Evolutionary conservation across 2,113 vertebrate species (phyloP), one percentile per base, ranked within the genome.

Genomic region (Hemibates koningsi): DNA sequence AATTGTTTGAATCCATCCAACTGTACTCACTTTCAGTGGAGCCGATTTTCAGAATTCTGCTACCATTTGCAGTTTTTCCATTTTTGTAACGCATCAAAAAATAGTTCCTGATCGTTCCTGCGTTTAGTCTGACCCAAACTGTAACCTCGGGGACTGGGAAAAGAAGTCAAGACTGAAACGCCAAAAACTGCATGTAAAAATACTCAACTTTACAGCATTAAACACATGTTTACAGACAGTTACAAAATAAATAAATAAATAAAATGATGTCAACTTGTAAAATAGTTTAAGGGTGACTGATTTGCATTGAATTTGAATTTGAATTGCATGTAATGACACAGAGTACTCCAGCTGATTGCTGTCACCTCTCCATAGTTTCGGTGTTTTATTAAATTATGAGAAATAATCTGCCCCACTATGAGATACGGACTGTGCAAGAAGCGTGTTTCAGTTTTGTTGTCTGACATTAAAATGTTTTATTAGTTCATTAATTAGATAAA

Each of bases 21-120:
- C 68, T 73, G 21, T 27, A 4, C 13, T 45, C 7, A 0, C 14
- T 45, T 73, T 27, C 17, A 45, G 13, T 27, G 21, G 13, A 45
- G 5, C 13, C 45, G 13, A 27, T 16, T 27, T 0, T 27, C n/a
- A 45, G 38, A 45, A 45, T 73, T 27, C 21, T 45, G 13, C 38
- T 45, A 16, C n/a, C 21, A 45, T 73, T 45, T 16, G 8, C n/a
- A 68, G 11, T 2, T 41, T 38, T 68, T 41, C 21, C 6, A 4
- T 41, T 41, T 41, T 68, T 41, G n/a, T 2, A 68, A 38, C 4
- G 2, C 34, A 21, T 68, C 63, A 21, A 38, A 38, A 34, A 68
- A 1, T 0, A 0, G 9, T 66, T 19, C 11, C 16, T 2, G 61
- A 38, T 66, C 6, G 1, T 13, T 14, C 4, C 63, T 68, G 19